These are phyloP conservation scores for Germaria angustata DNA, from an alignment of 2,888 invertebrate genomes.

Conservation along the genomic window DNA sequence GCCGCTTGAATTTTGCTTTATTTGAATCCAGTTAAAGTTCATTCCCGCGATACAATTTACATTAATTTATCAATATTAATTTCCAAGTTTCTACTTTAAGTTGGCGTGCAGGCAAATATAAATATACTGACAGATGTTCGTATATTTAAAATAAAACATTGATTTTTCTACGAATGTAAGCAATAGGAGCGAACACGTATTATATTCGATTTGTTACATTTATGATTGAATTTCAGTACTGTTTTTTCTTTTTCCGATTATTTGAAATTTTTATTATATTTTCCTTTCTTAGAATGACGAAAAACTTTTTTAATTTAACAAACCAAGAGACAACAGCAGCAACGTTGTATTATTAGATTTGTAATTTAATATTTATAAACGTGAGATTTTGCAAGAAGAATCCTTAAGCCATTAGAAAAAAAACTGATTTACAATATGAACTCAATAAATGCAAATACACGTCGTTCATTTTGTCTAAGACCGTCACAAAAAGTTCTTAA, in stretches of 20 bases:
- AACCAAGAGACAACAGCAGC: neutral
- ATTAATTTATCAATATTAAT: no score
- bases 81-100: no score
- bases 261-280: conserved; percentile 14
- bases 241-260: conserved; percentile 16
- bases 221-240: conserved; percentile 61
- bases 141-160: neutral
- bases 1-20: no score
- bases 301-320: conserved; percentile 63
- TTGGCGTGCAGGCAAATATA: no score
- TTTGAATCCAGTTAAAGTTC: no score
- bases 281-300: conserved; percentile 30
- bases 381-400: neutral
- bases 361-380: conserved; percentile 16
- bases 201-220: conserved; percentile 61
- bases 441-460: neutral
- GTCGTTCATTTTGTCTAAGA: neutral
- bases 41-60: no score
- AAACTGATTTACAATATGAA: neutral
- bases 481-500: no score
- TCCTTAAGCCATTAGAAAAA: neutral
- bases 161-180: neutral
- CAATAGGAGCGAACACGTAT: conserved; percentile 48
- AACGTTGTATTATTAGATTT: conserved; percentile 10
- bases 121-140: no score